Evolutionary conservation across 2,113 vertebrate genomes (phyloP).

Genomic region (Capreolus pygargus): DNA sequence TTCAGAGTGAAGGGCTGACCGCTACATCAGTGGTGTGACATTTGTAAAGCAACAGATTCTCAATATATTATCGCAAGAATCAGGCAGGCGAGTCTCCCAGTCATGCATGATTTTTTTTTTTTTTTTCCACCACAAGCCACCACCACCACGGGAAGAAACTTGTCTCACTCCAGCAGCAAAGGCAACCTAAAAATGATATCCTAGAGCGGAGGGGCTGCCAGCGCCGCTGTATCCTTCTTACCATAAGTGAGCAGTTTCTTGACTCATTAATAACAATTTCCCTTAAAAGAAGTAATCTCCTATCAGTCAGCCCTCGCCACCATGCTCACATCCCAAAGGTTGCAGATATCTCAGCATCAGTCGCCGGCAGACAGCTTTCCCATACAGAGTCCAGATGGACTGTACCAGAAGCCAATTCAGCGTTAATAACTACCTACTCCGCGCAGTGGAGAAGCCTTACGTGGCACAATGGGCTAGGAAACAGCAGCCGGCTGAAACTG

Average conservation of each 20-base stretch:
- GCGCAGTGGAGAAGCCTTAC: conserved; percentile 87
- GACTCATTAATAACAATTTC: conserved; percentile 95
- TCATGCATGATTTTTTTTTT: conserved; percentile 80
- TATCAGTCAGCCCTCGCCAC: conserved; percentile 94
- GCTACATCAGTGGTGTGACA: conserved; percentile 75
- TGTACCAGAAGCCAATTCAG: conserved; percentile 95
- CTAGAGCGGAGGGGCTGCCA: conserved; percentile 78
- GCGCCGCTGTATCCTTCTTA: conserved; percentile 86
- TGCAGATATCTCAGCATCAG: conserved; percentile 97
- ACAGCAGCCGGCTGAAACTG: conserved; percentile 85
- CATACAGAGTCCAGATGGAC: conserved; percentile 92
- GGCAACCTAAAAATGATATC: conserved; percentile 85
- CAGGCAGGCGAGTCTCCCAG: conserved; percentile 81
- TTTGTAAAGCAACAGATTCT: conserved; percentile 83
- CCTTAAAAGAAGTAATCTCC: conserved; percentile 94
- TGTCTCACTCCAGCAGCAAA: conserved; percentile 83
- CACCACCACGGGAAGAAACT: conserved; percentile 83
- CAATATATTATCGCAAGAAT: conserved; percentile 78
- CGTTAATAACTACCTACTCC: conserved; percentile 93
- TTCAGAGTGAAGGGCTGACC: conserved; percentile 79
- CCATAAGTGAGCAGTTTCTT: conserved; percentile 97
- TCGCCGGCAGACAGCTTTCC: conserved; percentile 88
- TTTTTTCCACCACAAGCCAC: conserved; percentile 72
- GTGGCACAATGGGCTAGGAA: conserved; percentile 88
- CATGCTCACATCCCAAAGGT: conserved; percentile 96